These are phyloP conservation scores for Neomicropteryx cornuta DNA, from an alignment of 1,140 invertebrate genomes.

Conservation along the genomic window DNA sequence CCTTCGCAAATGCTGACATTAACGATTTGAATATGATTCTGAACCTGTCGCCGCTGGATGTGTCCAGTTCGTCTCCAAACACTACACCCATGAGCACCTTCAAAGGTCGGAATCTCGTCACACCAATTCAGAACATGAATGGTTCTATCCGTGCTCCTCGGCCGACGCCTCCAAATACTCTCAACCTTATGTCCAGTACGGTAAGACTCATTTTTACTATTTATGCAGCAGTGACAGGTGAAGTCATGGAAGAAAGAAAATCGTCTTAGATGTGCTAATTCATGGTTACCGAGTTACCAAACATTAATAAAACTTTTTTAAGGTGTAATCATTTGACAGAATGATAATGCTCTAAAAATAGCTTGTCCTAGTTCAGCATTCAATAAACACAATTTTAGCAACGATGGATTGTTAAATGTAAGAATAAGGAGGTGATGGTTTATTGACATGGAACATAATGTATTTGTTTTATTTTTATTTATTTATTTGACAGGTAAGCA, in stretches of 20 bases:
- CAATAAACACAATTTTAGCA: too few species aligned
- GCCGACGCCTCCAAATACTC: slow-evolving; percentile 69
- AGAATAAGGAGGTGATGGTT: too few species aligned
- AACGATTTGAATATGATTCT: slow-evolving; percentile 60
- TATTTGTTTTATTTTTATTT: too few species aligned
- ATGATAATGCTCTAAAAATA: slow-evolving; percentile 17
- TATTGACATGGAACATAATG: too few species aligned
- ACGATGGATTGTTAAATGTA: too few species aligned
- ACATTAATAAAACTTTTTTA: slow-evolving; percentile 10
- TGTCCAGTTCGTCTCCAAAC: slow-evolving; percentile 27
- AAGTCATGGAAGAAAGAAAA: too few species aligned
- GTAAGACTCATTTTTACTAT: slow-evolving; percentile 22
- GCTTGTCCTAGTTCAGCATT: too few species aligned
- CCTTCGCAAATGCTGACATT: slow-evolving; percentile 30
- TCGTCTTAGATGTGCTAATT: slow-evolving; percentile 14
- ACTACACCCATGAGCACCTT: slow-evolving; percentile 46
- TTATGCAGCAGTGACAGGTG: too few species aligned
- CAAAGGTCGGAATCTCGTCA: slow-evolving; percentile 42
- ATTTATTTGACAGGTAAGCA: too few species aligned
- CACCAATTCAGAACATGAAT: slow-evolving; percentile 31
- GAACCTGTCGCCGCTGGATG: slow-evolving; percentile 58
- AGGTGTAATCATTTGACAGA: slow-evolving; percentile 12
- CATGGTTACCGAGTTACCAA: too few species aligned
- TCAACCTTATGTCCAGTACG: slow-evolving; percentile 54
- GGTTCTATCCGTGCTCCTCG: slow-evolving; percentile 48